Percentiles rank a stretch among this genome's conserved stretches.
phyloP scores from a whole-genome alignment of 2,797 vertebrate species.

The Cryptoblepharus egeriae region DNA sequence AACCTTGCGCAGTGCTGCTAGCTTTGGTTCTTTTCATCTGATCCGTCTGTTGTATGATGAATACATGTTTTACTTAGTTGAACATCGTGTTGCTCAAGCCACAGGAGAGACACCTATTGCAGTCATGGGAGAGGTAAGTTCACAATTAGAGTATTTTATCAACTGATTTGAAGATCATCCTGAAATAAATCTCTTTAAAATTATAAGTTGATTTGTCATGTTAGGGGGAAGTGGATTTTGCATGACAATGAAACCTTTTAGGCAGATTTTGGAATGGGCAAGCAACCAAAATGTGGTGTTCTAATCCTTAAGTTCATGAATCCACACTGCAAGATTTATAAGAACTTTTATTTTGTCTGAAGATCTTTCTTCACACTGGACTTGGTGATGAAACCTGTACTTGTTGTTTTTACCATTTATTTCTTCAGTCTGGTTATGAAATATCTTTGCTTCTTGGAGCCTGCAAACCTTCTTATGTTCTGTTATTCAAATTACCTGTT shows the following conservation, averaged over 20 bases:
- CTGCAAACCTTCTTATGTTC: neutral
- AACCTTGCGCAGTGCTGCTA: conserved; percentile 85
- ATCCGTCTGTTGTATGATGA: conserved; percentile 85
- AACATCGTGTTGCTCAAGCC: conserved; percentile 84
- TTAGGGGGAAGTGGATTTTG: neutral
- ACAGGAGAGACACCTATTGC: conserved; percentile 84
- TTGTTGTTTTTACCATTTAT: neutral
- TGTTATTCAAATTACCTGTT: neutral
- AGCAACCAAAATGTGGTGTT: neutral
- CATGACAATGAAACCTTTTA: neutral
- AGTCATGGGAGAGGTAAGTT: conserved; percentile 85
- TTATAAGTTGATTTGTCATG: neutral
- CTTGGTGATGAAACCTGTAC: neutral
- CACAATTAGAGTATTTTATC: conserved; percentile 1
- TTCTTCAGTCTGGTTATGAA: neutral
- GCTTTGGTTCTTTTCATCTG: conserved; percentile 86
- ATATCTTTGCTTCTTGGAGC: neutral
- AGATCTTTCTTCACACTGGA: neutral
- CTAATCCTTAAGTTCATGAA: neutral
- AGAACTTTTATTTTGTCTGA: neutral
- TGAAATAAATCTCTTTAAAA: conserved; percentile 5
- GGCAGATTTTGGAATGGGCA: neutral
- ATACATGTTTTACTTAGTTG: conserved; percentile 86
- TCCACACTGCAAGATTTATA: neutral
- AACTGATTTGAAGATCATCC: conserved; percentile 30